phyloP scores from a whole-genome alignment of 1,140 invertebrate species.

The Gryllus bimaculatus region DNA sequence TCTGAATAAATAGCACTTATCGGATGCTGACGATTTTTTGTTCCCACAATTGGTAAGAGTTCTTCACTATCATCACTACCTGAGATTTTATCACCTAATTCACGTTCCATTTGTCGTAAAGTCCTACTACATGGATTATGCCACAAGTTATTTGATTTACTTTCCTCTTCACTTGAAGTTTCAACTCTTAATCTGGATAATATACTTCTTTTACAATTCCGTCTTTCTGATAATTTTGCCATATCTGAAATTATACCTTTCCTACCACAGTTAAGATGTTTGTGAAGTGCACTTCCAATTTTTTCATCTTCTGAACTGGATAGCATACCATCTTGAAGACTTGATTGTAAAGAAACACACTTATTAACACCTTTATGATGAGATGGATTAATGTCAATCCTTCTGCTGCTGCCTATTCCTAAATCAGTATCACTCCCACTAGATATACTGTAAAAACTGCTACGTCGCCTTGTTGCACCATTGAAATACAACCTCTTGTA shows the following conservation, averaged over 20 bases:
- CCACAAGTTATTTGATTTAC: conserved; percentile 30
- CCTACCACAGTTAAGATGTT: neutral
- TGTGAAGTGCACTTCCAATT: neutral
- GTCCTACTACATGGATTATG: conserved; percentile 41
- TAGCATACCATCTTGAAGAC: conserved; percentile 18
- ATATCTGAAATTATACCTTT: conserved; percentile 18
- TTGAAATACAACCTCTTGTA: conserved; percentile 69
- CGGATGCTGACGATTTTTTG: conserved; percentile 29
- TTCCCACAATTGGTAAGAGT: conserved; percentile 48
- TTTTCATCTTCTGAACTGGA: conserved; percentile 26
- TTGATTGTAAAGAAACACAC: conserved; percentile 23
- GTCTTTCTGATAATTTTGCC: conserved; percentile 13
- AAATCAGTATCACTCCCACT: conserved; percentile 47
- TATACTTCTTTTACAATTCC: conserved; percentile 13
- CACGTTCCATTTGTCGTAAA: conserved; percentile 59
- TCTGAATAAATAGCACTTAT: conserved; percentile 63
- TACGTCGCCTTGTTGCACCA: conserved; percentile 54
- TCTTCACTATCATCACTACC: conserved; percentile 57
- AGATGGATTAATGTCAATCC: neutral
- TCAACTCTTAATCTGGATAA: conserved; percentile 38
- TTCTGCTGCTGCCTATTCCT: conserved; percentile 25
- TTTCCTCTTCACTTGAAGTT: conserved; percentile 49
- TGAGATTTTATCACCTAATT: conserved; percentile 38
- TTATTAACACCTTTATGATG: neutral
- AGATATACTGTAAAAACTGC: conserved; percentile 53